These are phyloP conservation scores for Sebastes schlegelii DNA, from an alignment of 2,113 vertebrate genomes.

Conservation along the genomic window DNA sequence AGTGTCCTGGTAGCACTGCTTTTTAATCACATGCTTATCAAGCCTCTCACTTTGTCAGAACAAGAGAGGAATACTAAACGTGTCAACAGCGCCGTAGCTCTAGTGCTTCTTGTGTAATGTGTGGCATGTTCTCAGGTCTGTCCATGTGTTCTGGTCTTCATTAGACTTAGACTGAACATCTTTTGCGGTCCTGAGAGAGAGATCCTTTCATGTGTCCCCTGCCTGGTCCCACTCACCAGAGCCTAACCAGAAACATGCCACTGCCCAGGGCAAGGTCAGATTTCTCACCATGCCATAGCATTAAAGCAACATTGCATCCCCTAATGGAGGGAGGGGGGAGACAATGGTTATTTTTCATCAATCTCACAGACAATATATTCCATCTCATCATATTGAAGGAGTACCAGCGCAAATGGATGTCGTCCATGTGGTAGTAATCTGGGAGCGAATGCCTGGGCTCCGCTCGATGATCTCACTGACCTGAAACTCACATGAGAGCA, in stretches of 20 bases:
- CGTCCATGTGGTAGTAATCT: conserved; percentile 76
- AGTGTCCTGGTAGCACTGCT: not conserved
- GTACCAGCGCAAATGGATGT: conserved; percentile 49
- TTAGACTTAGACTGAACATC: conserved; percentile 82
- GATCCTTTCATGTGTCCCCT: conserved; percentile 82
- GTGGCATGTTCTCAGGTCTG: conserved; percentile 69
- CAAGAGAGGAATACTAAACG: conserved; percentile 31
- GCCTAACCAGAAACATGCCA: conserved; percentile 85
- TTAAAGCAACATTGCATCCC: conserved; percentile 74
- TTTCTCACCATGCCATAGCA: conserved; percentile 71
- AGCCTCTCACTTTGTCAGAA: conserved; percentile 39
- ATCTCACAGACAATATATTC: conserved; percentile 78
- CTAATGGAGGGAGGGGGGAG: conserved; percentile 64
- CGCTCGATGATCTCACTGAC: conserved; percentile 69
- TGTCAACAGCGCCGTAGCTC: conserved; percentile 49
- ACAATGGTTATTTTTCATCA: conserved; percentile 77
- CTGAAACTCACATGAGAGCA: conserved; percentile 64
- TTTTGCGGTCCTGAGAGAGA: conserved; percentile 74
- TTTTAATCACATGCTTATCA: conserved; percentile 52
- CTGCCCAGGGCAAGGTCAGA: conserved; percentile 83
- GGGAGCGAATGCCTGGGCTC: conserved; percentile 47
- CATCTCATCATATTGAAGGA: conserved; percentile 69
- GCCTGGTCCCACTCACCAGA: conserved; percentile 80
- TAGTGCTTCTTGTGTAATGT: conserved; percentile 52
- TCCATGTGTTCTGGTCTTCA: conserved; percentile 80